phyloP scores from a whole-genome alignment of 2,888 invertebrate genomes.

The Watsonalla cultraria region DNA sequence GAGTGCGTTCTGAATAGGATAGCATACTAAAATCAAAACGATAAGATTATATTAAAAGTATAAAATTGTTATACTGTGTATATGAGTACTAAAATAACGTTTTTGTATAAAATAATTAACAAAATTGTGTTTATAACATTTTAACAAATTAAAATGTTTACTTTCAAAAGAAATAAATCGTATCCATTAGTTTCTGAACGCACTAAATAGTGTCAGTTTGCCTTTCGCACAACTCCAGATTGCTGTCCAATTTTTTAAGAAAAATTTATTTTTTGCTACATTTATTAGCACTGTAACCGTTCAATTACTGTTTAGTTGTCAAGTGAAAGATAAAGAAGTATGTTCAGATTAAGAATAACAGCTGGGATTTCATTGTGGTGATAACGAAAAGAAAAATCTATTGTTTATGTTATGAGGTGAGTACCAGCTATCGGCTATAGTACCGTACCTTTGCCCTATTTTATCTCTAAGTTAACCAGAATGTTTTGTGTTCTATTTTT shows the following conservation, averaged over 20 bases:
- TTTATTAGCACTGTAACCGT: constrained; percentile 1
- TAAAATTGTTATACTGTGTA: no score
- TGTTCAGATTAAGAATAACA: not conserved
- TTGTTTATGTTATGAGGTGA: constrained; percentile 38
- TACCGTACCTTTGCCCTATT: constrained; percentile 23
- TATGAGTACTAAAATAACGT: no score
- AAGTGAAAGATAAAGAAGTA: not conserved
- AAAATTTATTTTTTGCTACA: constrained; percentile 7
- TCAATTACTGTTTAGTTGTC: not conserved
- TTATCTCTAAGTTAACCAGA: constrained; percentile 16
- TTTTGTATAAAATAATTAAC: no score
- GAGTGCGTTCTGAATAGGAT: no score
- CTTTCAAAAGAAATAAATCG: no score
- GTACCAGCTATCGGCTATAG: no score
- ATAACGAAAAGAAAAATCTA: constrained; percentile 14
- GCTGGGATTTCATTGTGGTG: not conserved
- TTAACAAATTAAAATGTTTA: no score
- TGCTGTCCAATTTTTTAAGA: constrained; percentile 6
- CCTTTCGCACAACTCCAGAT: no score
- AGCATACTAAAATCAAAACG: no score
- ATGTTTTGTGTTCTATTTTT: constrained; percentile 9
- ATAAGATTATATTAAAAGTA: no score
- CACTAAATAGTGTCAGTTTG: constrained; percentile 6
- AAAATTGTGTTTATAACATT: no score
- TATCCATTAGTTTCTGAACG: constrained; percentile 23